Evolutionary conservation across 37 sponge, comb jelly and placozoan genomes (phyloP).

Genomic region (Crambe crambe): DNA sequence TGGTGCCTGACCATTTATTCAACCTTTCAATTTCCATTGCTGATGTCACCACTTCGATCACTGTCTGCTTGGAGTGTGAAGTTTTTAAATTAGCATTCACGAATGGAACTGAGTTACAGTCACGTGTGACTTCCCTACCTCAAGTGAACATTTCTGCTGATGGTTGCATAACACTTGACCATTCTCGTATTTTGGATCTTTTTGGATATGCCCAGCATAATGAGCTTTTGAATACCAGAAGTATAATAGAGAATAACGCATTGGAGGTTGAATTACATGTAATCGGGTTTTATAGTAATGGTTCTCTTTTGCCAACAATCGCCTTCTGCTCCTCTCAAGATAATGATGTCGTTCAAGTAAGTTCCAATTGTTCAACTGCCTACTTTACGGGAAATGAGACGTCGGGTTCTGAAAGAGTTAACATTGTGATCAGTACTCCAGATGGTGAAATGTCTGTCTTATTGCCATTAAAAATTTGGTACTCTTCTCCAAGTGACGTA

Average conservation of each 20-base stretch:
- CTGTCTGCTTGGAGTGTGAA: slow-evolving; percentile 4
- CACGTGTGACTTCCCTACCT: background rate
- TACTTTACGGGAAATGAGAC: slow-evolving; percentile 70
- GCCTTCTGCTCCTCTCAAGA: slow-evolving; percentile 25
- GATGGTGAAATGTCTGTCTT: background rate
- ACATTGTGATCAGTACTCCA: slow-evolving; percentile 15
- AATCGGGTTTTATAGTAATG: background rate
- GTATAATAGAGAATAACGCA: background rate
- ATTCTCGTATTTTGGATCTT: background rate
- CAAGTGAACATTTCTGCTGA: background rate
- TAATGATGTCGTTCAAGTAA: slow-evolving; percentile 35
- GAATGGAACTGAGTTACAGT: background rate
- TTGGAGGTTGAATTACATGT: background rate
- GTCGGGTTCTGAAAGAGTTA: slow-evolving; percentile 19
- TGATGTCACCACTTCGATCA: background rate
- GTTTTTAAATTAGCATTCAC: slow-evolving; percentile 4
- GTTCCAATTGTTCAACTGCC: slow-evolving; percentile 33
- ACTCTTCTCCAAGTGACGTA: background rate
- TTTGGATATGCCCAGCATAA: slow-evolving; percentile 41
- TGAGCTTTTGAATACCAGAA: slow-evolving; percentile 34
- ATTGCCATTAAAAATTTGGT: slow-evolving; percentile 58
- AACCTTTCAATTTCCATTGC: background rate
- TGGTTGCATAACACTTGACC: background rate
- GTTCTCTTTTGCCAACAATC: background rate
- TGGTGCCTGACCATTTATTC: slow-evolving; percentile 9